Base-by-base conservation (phyloP, 1,140 invertebrate species). In the Wasmannia auropunctata region DNA sequence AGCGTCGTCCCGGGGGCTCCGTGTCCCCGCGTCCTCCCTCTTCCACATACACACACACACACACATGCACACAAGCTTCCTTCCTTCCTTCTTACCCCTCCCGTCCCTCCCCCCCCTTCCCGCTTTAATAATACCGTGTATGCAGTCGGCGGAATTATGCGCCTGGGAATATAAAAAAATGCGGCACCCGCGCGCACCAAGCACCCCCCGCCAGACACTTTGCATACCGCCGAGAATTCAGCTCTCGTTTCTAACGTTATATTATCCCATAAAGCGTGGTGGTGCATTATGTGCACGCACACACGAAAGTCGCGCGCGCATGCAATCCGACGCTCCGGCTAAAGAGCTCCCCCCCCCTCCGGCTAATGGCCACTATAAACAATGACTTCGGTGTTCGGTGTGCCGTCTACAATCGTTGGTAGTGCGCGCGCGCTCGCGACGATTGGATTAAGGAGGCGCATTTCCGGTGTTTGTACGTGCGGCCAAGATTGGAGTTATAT, bases 201-300 rank as follows among this genome's bases (percentile, higher is more conserved):
- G 34, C 49, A 49, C 34, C 49, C 34, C 54, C 65, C 49, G 46
- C 54, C 65, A 34, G 85, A 89, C 51, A 80, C 77, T 87, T 90
- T 85, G 63, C 88, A 89, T 90, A 90, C 88, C 85, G 11, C 16
- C 40, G 77, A 49, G 65, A 87, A 87, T 89, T 86, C 79, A 79
- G 62, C 76, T 74, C 85, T 80, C 85, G 63, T 67, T 84, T 90
- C 87, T 84, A 87, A 84, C 88, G 85, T 89, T 87, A 76, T 85
- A 89, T 90, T 80, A 85, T 63, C 65, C 79, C 80, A 85, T 90
- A 89, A 90, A 90, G 69, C 31, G 75, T 63, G 7, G 22, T 0
- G 28, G 43, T 28, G 67, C 40, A 81, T 90, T 87, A 85, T 49
- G 79, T 14, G 46, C 85, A 80, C 85, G 85, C 79, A 87, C 79